Conservation (phyloP, 2,113 vertebrate genomes). For the Centrocercus urophasianus region DNA sequence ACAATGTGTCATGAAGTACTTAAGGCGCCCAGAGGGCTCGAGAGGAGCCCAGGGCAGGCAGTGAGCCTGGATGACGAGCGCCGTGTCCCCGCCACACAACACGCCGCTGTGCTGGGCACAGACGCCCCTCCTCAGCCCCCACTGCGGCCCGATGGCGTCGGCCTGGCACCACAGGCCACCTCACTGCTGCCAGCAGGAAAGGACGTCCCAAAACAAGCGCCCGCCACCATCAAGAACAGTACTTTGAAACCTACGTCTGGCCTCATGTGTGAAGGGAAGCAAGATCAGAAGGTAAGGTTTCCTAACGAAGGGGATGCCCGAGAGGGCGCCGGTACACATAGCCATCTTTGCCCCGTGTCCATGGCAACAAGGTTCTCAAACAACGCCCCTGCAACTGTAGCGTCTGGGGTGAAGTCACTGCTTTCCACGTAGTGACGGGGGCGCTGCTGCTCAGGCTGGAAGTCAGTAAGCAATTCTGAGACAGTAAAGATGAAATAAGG, state of each 20-base stretch:
- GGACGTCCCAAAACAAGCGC: neutral
- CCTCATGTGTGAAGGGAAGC: fast-evolving
- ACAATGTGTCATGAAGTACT: neutral
- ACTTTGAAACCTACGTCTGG: neutral
- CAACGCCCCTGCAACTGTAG: neutral
- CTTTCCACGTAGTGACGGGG: fast-evolving
- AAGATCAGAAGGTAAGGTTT: neutral
- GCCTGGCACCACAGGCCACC: neutral
- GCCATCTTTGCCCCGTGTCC: fast-evolving
- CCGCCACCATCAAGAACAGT: neutral
- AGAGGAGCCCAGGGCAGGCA: neutral
- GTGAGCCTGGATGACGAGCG: fast-evolving
- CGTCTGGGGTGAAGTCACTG: neutral
- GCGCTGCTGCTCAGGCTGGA: neutral
- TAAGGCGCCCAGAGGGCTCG: neutral
- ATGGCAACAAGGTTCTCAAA: neutral
- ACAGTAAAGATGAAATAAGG: neutral
- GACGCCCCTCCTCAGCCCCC: neutral
- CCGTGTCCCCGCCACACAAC: no score
- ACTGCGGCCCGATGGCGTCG: fast-evolving
- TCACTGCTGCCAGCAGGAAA: fast-evolving
- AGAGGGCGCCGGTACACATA: fast-evolving
- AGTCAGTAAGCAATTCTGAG: neutral
- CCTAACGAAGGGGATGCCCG: neutral
- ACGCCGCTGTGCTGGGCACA: neutral